Base-by-base conservation (phyloP, 2,797 vertebrate genomes). In the Pogonophryne albipinna region DNA sequence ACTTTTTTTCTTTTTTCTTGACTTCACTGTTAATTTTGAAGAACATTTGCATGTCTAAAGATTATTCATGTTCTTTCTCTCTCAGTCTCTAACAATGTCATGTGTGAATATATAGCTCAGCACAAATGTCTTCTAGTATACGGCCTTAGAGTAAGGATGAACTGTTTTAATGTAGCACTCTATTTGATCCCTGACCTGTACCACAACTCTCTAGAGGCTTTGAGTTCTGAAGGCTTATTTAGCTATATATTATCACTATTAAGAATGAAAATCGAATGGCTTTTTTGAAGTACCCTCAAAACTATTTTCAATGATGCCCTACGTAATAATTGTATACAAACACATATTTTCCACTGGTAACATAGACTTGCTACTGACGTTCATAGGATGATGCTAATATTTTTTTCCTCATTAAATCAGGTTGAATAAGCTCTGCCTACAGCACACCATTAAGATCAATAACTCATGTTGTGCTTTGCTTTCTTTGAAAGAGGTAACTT, bases 101-200 rank as follows among this genome's bases (percentile, higher is more conserved):
- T 7, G 15, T 16, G 34, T 41, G 41, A 77, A 74, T 53, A 17
- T 55, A 27, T 23, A 77, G 51, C 34, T 67, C 71, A 52, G 20
- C 56, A 60, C 17, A 56, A 10, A 56, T 20, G 44, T 42, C 38
- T 31, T 11, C 59, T 45, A 50, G 17, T 76, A 47, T n/a, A 20
- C 42, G 19, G 20, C 50, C 71, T 64, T 4, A 66, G 15, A 76
- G 59, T 42, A 52, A 41, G 11, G 11, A 57, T 44, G 38, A 47
- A 53, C 17, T 65, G 49, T 73, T 67, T 49, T 50, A 74, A 34
- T n/a, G 6, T 52, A 27, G 20, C 52, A 47, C 23, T 50, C 6
- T 59, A n/a, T 69, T 27, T 78, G 71, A 77, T 46, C 56, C 59
- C 46, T 81, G 44, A 77, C 65, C 67, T 65, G 55, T 42, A 55